phyloP scores from a whole-genome alignment of 2,888 invertebrate species.

The Diadromus collaris region DNA sequence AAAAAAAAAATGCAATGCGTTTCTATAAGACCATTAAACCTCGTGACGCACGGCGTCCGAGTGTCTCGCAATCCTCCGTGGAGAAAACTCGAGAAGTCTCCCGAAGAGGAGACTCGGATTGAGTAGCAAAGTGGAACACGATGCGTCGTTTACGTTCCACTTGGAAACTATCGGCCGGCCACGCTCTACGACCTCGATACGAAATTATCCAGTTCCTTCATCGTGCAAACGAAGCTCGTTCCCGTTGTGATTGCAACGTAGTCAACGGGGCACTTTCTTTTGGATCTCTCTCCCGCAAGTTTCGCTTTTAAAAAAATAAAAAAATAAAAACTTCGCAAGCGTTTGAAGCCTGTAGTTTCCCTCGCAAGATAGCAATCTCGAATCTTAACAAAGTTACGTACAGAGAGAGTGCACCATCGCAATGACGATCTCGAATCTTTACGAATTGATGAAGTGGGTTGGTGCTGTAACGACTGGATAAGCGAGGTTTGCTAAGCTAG shows the following conservation, averaged over 20 bases:
- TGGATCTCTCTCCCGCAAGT: background rate
- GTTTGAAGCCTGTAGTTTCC: no score
- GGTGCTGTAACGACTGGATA: slow-evolving; percentile 6
- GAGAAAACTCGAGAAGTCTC: background rate
- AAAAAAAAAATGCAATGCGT: background rate
- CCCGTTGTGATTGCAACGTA: background rate
- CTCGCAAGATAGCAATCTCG: background rate
- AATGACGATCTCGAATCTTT: background rate
- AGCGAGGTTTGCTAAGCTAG: background rate
- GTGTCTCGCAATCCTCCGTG: background rate
- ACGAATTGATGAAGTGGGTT: background rate
- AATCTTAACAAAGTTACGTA: background rate
- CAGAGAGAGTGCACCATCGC: background rate
- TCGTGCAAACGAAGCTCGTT: background rate
- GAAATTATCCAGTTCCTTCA: background rate
- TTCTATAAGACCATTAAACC: background rate
- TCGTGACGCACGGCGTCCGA: background rate
- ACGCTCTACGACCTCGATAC: slow-evolving; percentile 28
- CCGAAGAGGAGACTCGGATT: slow-evolving; percentile 9
- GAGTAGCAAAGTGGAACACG: slow-evolving; percentile 45
- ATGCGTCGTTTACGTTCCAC: slow-evolving; percentile 45
- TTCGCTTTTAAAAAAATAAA: background rate
- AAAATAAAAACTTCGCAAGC: background rate
- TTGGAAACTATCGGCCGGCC: slow-evolving; percentile 20
- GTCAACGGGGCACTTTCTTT: background rate